phyloP scores from a whole-genome alignment of 2,888 invertebrate species.

The Brachypalpus laphriformis region DNA sequence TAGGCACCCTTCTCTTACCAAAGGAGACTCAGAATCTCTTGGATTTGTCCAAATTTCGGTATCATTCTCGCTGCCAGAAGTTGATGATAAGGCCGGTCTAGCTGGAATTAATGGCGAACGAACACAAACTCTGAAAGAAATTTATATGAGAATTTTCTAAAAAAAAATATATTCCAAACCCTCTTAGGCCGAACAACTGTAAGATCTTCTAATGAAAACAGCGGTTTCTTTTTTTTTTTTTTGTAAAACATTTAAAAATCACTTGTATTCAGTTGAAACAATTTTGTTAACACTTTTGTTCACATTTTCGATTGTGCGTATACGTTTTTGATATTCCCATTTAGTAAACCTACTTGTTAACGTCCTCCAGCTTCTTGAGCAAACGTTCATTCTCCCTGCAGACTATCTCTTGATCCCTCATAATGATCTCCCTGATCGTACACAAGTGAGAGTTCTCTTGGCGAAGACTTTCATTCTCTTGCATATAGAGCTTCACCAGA shows the following conservation, averaged over 20 bases:
- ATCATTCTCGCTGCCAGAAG: constrained; percentile 81
- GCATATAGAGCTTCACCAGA: constrained; percentile 92
- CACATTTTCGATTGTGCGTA: constrained; percentile 46
- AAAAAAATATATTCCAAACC: constrained; percentile 4
- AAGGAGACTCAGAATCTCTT: constrained; percentile 82
- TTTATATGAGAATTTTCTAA: constrained; percentile 53
- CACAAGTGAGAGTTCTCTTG: constrained; percentile 94
- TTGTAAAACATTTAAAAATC: constrained; percentile 73
- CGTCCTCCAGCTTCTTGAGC: constrained; percentile 93
- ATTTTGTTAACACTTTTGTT: constrained; percentile 43
- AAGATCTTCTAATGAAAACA: constrained; percentile 40
- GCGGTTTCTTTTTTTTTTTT: constrained; percentile 15
- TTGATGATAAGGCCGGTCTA: constrained; percentile 88
- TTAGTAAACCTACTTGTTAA: constrained; percentile 88
- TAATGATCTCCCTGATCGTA: constrained; percentile 89
- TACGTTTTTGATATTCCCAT: constrained; percentile 21
- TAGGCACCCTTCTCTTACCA: constrained; percentile 73
- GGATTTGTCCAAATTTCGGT: constrained; percentile 91
- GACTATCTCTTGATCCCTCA: constrained; percentile 94
- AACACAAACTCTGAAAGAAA: constrained; percentile 87
- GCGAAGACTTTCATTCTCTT: constrained; percentile 90
- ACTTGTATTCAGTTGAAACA: constrained; percentile 55
- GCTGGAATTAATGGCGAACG: constrained; percentile 92
- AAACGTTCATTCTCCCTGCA: constrained; percentile 95
- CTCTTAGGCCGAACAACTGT: constrained; percentile 48